Percentiles rank a stretch among this genome's conserved stretches.
Evolutionary conservation across 2,113 vertebrate genomes (phyloP).

Genomic region (Emydocephalus ijimae): DNA sequence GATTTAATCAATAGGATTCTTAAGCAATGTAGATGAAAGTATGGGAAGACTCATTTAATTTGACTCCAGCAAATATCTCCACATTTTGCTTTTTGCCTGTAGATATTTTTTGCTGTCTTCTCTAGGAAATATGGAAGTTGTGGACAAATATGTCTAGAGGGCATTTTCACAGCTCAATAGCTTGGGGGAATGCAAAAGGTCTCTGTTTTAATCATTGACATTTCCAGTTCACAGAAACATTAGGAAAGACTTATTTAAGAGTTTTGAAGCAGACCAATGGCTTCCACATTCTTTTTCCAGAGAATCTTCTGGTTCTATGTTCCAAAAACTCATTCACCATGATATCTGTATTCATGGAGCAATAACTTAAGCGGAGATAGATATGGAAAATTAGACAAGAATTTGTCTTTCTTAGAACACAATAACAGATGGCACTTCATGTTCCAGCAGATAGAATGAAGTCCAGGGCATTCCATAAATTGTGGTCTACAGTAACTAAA

Average conservation of each 20-base stretch:
- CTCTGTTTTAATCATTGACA: not conserved
- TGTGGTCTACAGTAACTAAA: not conserved
- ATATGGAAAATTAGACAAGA: not conserved
- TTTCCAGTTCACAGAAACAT: not conserved
- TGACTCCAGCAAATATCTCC: not conserved
- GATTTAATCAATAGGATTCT: not conserved
- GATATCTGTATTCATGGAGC: not conserved
- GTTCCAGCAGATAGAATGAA: not conserved
- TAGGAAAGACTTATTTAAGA: not conserved
- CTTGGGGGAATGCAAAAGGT: not conserved
- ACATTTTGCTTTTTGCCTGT: not conserved
- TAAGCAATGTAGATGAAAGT: not conserved
- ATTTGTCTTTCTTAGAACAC: not conserved
- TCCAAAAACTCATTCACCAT: too few relatives aligned
- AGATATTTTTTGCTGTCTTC: not conserved
- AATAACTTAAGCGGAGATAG: not conserved
- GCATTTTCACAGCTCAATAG: slow-evolving; percentile 18
- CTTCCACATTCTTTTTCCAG: not conserved
- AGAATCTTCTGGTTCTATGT: not conserved
- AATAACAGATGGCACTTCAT: not conserved
- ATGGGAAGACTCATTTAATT: not conserved
- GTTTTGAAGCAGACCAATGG: not conserved
- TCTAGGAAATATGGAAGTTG: not conserved
- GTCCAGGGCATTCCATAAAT: not conserved
- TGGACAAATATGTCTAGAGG: not conserved